Evolutionary conservation across 2,888 invertebrate genomes (phyloP).

Genomic region (Fragum fragum): DNA sequence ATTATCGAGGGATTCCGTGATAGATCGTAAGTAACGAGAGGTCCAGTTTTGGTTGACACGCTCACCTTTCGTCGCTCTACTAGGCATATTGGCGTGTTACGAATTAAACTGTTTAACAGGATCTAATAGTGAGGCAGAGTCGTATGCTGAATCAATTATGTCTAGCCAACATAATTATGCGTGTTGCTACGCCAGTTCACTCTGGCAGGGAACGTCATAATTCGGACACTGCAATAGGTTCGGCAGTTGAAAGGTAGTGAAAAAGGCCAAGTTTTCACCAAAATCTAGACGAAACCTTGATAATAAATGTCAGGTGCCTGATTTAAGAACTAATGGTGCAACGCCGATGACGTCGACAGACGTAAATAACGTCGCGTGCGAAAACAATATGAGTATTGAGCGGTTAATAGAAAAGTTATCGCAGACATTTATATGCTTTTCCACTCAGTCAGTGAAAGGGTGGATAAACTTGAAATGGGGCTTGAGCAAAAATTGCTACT

Average conservation of each 20-base stretch:
- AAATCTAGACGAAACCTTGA: not conserved
- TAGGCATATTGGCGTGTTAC: not conserved
- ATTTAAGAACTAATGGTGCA: not conserved
- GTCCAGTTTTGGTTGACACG: not conserved
- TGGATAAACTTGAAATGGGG: not conserved
- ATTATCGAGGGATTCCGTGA: not conserved
- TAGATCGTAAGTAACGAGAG: not conserved
- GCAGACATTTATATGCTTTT: not conserved
- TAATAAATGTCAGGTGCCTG: not conserved
- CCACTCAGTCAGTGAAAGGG: not conserved
- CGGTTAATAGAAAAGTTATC: not conserved
- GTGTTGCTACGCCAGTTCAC: conserved; percentile 10
- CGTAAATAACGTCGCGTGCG: not conserved
- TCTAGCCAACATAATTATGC: not conserved
- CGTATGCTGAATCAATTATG: conserved; percentile 11
- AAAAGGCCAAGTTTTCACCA: conserved; percentile 6
- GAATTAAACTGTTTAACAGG: not conserved
- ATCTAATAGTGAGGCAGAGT: conserved; percentile 9
- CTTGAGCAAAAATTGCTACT: conserved; percentile 11
- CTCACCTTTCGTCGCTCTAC: not conserved
- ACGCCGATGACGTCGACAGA: not conserved
- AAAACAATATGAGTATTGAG: not conserved
- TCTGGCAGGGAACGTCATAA: not conserved
- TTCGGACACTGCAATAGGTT: not conserved
- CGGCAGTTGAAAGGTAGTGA: not conserved